Evolutionary conservation across 2,888 invertebrate species (phyloP), one percentile per base, ranked within the genome.

Genomic region (Scelioninae gen. 2): DNA sequence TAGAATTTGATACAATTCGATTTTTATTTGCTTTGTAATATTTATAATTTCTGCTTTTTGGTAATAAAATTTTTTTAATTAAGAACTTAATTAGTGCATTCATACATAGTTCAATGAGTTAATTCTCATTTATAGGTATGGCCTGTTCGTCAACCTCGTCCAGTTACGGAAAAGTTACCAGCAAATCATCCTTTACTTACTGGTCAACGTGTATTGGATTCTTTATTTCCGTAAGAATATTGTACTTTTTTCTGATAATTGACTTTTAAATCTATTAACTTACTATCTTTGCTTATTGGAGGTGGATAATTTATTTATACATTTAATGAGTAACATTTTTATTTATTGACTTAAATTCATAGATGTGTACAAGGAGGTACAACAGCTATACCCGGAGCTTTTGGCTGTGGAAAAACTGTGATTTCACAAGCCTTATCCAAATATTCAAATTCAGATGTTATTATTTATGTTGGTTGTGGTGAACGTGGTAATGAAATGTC

Each of bases 401-500:
- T 99, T 89, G 99, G 99, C 87, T 99, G 99, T 88, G 99, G 99
- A 81, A 99, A 99, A 90, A 99, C 99, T 87, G 99, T 99, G 83
- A 99, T 99, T 88, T 99, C 98, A 4, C 99, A 99, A 88, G 96
- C 99, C 1, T 89, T 99, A 73, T 99, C 98, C 82, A 99, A 99
- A 88, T 99, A 97, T 88, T 98, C 98, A 85, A 99, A 99, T 90
- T 98, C 97, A 61, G 98, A 99, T 87, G 97, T 98, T 84, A 99
- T 99, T 87, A 89, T 99, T 83, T 99, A 99, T 89, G 99, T 99
- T 76, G 99, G 99, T 72, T 99, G 99, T 88, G 99, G 99, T 68
- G 99, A 99, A 90, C 93, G 99, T 89, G 99, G 92, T 90, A 99
- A 99, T 89, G 99, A 99, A 90, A 99, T 99, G 99, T 97, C 98